Conservation (phyloP, 2,113 vertebrate species). For the Salvator merianae region DNA sequence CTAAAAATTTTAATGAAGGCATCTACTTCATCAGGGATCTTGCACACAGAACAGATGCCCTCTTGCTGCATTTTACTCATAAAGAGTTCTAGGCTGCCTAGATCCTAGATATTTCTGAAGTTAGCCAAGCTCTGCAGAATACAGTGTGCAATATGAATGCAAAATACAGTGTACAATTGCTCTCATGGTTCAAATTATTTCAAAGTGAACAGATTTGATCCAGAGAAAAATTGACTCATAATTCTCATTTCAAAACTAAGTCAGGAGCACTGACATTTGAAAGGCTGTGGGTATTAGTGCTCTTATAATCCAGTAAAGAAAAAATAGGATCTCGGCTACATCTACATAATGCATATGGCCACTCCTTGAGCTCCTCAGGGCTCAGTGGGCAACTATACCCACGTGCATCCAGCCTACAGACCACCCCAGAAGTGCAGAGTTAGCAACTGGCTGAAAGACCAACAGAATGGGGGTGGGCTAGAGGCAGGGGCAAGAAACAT, state of each 20-base stretch:
- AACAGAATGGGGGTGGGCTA: not conserved
- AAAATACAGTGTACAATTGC: not conserved
- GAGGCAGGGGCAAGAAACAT: too few species aligned
- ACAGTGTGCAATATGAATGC: not conserved
- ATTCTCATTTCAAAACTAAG: not conserved
- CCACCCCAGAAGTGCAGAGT: too few species aligned
- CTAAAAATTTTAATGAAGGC: too few species aligned
- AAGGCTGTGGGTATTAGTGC: not conserved
- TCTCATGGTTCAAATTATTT: not conserved
- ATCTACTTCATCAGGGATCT: not conserved
- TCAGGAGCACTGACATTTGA: not conserved
- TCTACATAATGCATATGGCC: too few species aligned
- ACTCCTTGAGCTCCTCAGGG: too few species aligned
- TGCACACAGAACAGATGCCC: not conserved
- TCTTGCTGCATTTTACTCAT: not conserved
- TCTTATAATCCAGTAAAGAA: too few species aligned
- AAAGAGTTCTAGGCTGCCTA: not conserved
- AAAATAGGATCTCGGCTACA: too few species aligned
- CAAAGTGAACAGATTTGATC: not conserved
- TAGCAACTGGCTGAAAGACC: not conserved
- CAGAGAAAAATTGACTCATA: not conserved
- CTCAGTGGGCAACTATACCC: too few species aligned
- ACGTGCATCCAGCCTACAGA: too few species aligned
- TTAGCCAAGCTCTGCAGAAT: not conserved
- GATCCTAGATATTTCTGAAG: not conserved